Conservation (phyloP, 2,888 invertebrate species). For the Pachycephus smyrnensis region DNA sequence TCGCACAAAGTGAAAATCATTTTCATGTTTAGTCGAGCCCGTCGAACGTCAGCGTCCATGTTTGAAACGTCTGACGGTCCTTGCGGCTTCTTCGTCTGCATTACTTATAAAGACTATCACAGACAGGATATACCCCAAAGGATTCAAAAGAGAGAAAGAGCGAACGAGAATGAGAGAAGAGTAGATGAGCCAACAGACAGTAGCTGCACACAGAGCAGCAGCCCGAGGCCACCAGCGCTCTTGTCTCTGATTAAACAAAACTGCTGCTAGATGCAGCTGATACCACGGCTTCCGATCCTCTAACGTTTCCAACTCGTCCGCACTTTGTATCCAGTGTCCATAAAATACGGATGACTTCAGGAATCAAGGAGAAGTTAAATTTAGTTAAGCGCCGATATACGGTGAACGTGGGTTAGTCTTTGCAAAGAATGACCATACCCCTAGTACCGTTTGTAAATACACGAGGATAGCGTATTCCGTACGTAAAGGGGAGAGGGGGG, state of each 20-base stretch:
- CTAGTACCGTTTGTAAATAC: background rate
- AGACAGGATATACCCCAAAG: background rate
- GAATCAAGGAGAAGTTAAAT: background rate
- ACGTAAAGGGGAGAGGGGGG: background rate
- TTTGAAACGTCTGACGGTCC: background rate
- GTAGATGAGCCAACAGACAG: conserved; percentile 45
- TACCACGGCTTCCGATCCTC: conserved; percentile 11
- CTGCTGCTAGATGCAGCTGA: conserved; percentile 36
- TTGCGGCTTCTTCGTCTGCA: background rate
- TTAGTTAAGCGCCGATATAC: background rate
- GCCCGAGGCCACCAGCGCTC: conserved; percentile 15
- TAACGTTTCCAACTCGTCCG: background rate
- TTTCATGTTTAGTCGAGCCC: conserved; percentile 34
- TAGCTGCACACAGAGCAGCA: conserved; percentile 15
- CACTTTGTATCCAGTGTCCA: background rate
- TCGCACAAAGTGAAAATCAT: conserved; percentile 27
- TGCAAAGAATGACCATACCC: background rate
- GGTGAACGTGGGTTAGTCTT: background rate
- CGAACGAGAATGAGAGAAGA: background rate
- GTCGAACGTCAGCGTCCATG: background rate
- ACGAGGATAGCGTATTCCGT: background rate
- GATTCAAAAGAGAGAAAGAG: background rate
- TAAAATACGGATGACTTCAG: background rate
- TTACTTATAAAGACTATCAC: background rate
- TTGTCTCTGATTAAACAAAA: conserved; percentile 46